These are phyloP conservation scores for Macropus fuliginosus DNA, from an alignment of 2,797 vertebrate species.

Conservation along the genomic window DNA sequence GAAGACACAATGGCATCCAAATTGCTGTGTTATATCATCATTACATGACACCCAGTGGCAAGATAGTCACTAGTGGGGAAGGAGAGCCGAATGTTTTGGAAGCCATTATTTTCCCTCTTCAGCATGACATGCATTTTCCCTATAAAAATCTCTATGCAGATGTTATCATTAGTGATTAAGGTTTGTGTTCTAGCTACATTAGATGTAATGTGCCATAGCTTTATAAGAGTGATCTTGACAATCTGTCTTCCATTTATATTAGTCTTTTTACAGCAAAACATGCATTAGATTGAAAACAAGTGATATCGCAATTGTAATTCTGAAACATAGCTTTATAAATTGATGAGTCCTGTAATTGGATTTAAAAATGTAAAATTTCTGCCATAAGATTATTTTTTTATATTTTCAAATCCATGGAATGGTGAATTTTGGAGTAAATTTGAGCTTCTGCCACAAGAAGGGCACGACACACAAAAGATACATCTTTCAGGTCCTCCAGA, in stretches of 20 bases:
- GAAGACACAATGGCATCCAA: not conserved
- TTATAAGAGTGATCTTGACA: not conserved
- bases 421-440: not conserved
- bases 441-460: not conserved
- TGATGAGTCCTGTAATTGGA: not conserved
- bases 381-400: not conserved
- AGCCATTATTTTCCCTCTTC: not conserved
- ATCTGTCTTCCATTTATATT: not conserved
- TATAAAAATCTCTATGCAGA: not conserved
- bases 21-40: not conserved
- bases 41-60: not conserved
- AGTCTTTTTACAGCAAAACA: not conserved
- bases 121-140: not conserved
- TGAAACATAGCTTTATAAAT: not conserved
- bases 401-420: not conserved
- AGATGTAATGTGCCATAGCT: not conserved
- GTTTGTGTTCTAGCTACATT: not conserved
- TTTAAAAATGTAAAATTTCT: not conserved
- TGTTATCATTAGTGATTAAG: not conserved
- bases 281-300: not conserved
- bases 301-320: not conserved
- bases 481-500: not conserved
- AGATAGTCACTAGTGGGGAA: not conserved
- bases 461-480: not conserved
- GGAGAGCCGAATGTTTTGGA: not conserved